phyloP scores from a whole-genome alignment of 2,888 invertebrate species.

The Archips crataeganus region DNA sequence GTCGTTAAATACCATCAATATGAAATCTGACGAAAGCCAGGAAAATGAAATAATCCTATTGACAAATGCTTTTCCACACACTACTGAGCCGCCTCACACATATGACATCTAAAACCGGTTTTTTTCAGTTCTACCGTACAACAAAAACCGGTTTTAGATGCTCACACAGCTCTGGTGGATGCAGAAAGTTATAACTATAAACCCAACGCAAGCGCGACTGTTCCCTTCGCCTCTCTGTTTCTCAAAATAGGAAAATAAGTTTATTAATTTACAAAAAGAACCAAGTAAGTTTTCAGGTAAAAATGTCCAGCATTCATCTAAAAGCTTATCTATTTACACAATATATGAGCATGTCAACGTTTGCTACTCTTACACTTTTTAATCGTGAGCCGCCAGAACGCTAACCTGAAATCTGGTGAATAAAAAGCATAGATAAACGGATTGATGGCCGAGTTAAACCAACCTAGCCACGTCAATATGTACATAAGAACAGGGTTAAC shows the following conservation, averaged over 20 bases:
- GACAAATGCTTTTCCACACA: too few species aligned
- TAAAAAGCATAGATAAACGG: constrained; percentile 97
- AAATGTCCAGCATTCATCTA: background rate
- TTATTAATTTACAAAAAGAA: background rate
- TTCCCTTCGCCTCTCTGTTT: background rate
- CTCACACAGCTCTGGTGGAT: too few species aligned
- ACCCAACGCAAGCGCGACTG: background rate
- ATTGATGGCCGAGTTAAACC: constrained; percentile 96
- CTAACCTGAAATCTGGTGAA: constrained; percentile 94
- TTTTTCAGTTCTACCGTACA: too few species aligned
- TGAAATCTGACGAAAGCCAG: too few species aligned
- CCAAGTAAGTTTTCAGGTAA: background rate
- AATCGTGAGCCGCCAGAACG: constrained; percentile 94
- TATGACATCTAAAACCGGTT: too few species aligned
- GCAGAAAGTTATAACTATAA: too few species aligned
- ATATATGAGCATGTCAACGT: constrained; percentile 49
- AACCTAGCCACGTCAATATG: constrained; percentile 94
- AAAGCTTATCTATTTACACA: background rate
- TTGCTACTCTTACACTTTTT: constrained; percentile 86
- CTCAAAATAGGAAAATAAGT: too few species aligned
- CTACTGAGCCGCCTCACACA: too few species aligned
- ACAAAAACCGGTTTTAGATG: too few species aligned
- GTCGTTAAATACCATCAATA: too few species aligned
- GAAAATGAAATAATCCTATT: too few species aligned
- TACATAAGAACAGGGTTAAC: constrained; percentile 89